Evolutionary conservation across 2,888 invertebrate species (phyloP).

Genomic region (Drosophila rellima): DNA sequence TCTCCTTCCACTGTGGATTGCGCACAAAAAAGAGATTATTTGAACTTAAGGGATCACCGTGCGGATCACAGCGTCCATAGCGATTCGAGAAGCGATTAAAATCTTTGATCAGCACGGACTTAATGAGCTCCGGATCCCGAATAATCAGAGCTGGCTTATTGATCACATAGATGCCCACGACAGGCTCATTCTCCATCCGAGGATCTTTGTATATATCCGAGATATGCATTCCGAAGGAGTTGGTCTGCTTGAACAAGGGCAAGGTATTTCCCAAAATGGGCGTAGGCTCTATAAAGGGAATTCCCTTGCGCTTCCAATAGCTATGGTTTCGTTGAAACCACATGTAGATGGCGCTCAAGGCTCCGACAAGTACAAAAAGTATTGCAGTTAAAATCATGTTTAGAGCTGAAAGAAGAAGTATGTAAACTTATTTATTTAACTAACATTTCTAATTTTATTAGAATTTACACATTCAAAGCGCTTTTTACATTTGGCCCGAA

Average conservation of each 20-base stretch:
- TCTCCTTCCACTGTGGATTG: constrained; percentile 85
- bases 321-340: constrained; percentile 84
- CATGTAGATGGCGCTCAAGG: constrained; percentile 58
- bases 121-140: constrained; percentile 86
- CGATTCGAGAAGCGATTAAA: constrained; percentile 85
- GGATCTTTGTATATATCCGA: constrained; percentile 83
- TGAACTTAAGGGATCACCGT: constrained; percentile 84
- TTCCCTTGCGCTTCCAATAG: constrained; percentile 84
- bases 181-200: constrained; percentile 68
- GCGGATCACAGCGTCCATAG: constrained; percentile 74
- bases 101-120: constrained; percentile 86
- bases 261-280: constrained; percentile 86
- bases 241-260: constrained; percentile 76
- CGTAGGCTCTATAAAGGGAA: constrained; percentile 83
- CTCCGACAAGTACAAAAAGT: constrained; percentile 61
- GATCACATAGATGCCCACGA: constrained; percentile 85
- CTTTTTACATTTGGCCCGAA: neutral
- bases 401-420: neutral
- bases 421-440: no score
- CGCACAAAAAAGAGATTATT: constrained; percentile 86
- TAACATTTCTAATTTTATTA: no score
- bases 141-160: constrained; percentile 86
- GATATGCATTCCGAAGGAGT: constrained; percentile 81
- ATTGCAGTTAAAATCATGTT: constrained; percentile 67
- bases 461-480: no score